Base-by-base conservation (phyloP, 2,113 vertebrate species). In the Peromyscus leucopus region DNA sequence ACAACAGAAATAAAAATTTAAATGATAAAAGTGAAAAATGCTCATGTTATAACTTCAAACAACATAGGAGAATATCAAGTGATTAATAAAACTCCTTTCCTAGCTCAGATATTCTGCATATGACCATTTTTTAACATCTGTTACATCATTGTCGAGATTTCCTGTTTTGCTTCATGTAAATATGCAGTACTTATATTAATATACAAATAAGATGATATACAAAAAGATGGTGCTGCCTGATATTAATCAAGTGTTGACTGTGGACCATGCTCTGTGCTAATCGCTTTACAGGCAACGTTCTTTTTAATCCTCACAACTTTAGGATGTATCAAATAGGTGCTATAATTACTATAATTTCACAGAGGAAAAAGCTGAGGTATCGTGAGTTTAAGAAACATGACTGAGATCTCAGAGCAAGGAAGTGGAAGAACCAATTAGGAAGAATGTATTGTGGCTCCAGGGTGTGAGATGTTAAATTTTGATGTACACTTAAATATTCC, bases 321-420 rank as follows among this genome's bases (percentile, higher is more conserved):
- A 76, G 39, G 12, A 76, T 8, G 9, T 71, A 61, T 76, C 17
- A 91, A 10, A 5, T 76, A 86, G 46, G 8, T 26, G 22, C 8
- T 59, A n/a, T 31, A 57, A 17, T 36, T 57, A 69, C 65, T 28
- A 71, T 0, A 24, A 7, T 84, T 96, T 85, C 13, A 90, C 17
- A 31, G 26, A 95, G 22, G 74, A 87, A n/a, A n/a, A 96, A 95
- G 92, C 67, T 39, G 88, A 93, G 39, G 19, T 21, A 89, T 17
- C 59, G 0, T n/a, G 24, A 82, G 1, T 26, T 89, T 65, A 82
- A 74, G 19, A 96, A 89, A 83, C 6, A 28, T 93, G 28, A 46
- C 26, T 51, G 42, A 90, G 72, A 71, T 83, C 48, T 67, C 19
- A 33, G 11, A 88, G 59, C 51, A 89, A 75, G 24, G 28, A 89